Evolutionary conservation across 2,797 vertebrate genomes (phyloP).

Genomic region (Corythornis leucogaster): DNA sequence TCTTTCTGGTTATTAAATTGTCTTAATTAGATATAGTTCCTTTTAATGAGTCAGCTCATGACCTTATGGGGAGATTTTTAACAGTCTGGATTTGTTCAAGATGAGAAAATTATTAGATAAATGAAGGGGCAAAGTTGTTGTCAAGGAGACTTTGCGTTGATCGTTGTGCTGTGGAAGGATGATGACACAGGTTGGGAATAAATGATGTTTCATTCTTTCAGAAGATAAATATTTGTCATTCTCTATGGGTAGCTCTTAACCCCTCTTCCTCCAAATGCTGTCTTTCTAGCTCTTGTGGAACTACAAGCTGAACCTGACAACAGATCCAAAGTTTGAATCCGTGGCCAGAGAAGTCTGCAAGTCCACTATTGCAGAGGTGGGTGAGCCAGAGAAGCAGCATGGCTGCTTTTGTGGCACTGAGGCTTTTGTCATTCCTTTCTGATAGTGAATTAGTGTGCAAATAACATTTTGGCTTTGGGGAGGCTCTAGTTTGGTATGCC

Average conservation of each 20-base stretch:
- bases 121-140: background rate
- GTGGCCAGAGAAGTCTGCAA: constrained; percentile 95
- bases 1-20: background rate
- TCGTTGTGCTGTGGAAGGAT: background rate
- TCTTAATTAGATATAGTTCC: background rate
- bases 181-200: background rate
- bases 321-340: constrained; percentile 94
- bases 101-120: background rate
- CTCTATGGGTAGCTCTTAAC: background rate
- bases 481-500: background rate
- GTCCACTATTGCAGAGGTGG: constrained; percentile 89
- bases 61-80: background rate
- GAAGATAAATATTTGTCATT: background rate
- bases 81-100: background rate
- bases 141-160: constrained; percentile 8
- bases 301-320: constrained; percentile 94
- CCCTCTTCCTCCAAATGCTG: background rate
- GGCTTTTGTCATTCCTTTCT: background rate
- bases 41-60: background rate
- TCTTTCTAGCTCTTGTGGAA: constrained; percentile 89
- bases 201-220: background rate
- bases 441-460: background rate
- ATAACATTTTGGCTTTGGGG: too few species aligned
- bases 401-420: background rate
- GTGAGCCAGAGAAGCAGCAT: constrained; percentile 67